Evolutionary conservation across 1,140 invertebrate genomes (phyloP).

Genomic region (Lucilia cuprina): DNA sequence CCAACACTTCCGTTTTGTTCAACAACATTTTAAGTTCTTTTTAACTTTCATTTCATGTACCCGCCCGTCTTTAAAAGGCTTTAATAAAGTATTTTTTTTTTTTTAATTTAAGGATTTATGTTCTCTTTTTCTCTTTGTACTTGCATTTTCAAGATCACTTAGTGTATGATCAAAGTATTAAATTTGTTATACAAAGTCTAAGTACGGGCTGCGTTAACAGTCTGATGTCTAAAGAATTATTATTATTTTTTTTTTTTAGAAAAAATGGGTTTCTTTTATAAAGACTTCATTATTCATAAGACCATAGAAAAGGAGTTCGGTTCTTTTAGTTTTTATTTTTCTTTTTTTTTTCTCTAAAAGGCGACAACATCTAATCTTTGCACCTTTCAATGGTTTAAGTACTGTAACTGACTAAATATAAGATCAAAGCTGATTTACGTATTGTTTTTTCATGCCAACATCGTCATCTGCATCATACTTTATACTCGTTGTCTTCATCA

Average conservation of each 20-base stretch:
- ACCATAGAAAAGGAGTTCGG: background rate
- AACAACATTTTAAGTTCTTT: slow-evolving; percentile 12
- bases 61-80: background rate
- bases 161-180: background rate
- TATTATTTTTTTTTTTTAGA: too few relatives aligned
- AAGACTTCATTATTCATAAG: slow-evolving; percentile 9
- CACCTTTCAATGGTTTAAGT: slow-evolving; percentile 32
- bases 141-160: background rate
- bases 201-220: too few relatives aligned
- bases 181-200: background rate
- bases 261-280: background rate
- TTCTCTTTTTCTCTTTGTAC: background rate
- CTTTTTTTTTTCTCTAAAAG: background rate
- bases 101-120: background rate
- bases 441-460: too few relatives aligned
- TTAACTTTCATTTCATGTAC: background rate
- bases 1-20: slow-evolving; percentile 8
- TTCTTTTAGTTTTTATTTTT: background rate
- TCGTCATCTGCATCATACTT: too few relatives aligned
- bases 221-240: too few relatives aligned
- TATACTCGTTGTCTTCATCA: too few relatives aligned
- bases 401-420: slow-evolving; percentile 22
- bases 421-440: slow-evolving; percentile 13
- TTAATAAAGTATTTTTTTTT: background rate
- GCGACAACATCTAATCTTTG: slow-evolving; percentile 35